phyloP scores from a whole-genome alignment of 2,797 vertebrate species.

The Hypotaenidia okinawae region DNA sequence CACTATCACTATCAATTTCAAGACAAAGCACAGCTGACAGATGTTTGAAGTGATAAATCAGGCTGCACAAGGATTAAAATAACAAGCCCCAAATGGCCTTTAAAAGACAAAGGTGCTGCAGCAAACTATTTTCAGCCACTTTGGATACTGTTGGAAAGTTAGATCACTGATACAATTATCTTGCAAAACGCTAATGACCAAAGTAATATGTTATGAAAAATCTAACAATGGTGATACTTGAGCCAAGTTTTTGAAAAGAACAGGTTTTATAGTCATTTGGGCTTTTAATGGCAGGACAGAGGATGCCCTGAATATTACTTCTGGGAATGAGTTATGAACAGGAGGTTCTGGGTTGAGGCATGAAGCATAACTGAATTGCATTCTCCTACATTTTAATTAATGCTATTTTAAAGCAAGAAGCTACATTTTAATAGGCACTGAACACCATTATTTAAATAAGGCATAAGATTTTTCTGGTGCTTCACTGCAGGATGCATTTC shows the following conservation, averaged over 20 bases:
- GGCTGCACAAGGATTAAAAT: conserved; percentile 75
- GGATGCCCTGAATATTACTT: conserved; percentile 18
- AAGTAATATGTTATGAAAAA: conserved; percentile 41
- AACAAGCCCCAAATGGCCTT: conserved; percentile 74
- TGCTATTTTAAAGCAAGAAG: conserved; percentile 41
- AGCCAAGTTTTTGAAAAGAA: conserved; percentile 46
- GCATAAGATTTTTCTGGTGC: not conserved
- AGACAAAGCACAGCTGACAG: conserved; percentile 80
- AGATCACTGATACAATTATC: conserved; percentile 53
- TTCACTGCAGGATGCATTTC: not conserved
- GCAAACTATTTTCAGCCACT: conserved; percentile 65
- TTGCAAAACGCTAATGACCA: conserved; percentile 35
- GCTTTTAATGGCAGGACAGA: conserved; percentile 38
- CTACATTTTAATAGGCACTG: conserved; percentile 50
- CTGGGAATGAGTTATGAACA: conserved; percentile 34
- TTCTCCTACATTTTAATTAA: conserved; percentile 63
- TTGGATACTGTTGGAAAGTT: conserved; percentile 50
- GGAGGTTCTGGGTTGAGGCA: not conserved
- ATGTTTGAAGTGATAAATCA: conserved; percentile 81
- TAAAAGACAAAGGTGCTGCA: conserved; percentile 74
- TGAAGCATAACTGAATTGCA: conserved; percentile 43
- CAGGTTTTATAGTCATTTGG: conserved; percentile 33
- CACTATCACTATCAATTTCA: conserved; percentile 75
- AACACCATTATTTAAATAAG: conserved; percentile 48
- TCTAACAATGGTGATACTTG: conserved; percentile 13